Evolutionary conservation across 2,888 invertebrate genomes (phyloP), one percentile per base, ranked within the genome.

Genomic region (Tricholauxania praeusta): DNA sequence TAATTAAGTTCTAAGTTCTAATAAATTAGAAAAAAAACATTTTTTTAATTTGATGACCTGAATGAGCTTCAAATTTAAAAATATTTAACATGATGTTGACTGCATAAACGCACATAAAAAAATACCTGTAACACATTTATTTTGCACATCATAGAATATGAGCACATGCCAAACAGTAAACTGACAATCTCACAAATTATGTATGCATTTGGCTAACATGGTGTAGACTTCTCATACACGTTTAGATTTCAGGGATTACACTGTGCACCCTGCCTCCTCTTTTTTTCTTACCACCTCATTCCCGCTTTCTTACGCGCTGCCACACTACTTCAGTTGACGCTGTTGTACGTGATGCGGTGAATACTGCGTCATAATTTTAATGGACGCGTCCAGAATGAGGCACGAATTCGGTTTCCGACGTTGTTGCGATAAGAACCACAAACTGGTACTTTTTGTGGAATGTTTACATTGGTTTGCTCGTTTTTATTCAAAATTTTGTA

Each of bases 301-400:
- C 8, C 10, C 39, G 39, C 39, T 39, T 39, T 39, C 39, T 39
- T 39, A 39, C 39, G 7, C 32, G 48, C 47, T 64, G 12, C 14
- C 12, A n/a, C 47, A 12, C n/a, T 15, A 32, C n/a, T 14, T 53
- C 39, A 53, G 39, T 32, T 53, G 12, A 55, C 64, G 28, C 12
- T 28, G 28, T 19, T 49, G 22, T 64, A 64, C 64, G 64, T 70
- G 62, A 32, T 70, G 63, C 51, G 70, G 62, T 70, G 51, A 60
- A 32, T 32, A 32, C 57, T 32, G 62, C 17, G 49, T 48, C 39
- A 70, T 70, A 62, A 70, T 70, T 70, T 70, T 63, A 62, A 70
- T 70, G 63, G 49, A 60, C 49, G 60, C 28, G 39, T 60, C 28
- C 60, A 49, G 59, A 19, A 59, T 59, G 48, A 19, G n/a, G 47